Percentiles rank a stretch among this genome's conserved stretches.
Evolutionary conservation across 2,888 invertebrate species (phyloP).

Genomic region (Phyto melanocephala): DNA sequence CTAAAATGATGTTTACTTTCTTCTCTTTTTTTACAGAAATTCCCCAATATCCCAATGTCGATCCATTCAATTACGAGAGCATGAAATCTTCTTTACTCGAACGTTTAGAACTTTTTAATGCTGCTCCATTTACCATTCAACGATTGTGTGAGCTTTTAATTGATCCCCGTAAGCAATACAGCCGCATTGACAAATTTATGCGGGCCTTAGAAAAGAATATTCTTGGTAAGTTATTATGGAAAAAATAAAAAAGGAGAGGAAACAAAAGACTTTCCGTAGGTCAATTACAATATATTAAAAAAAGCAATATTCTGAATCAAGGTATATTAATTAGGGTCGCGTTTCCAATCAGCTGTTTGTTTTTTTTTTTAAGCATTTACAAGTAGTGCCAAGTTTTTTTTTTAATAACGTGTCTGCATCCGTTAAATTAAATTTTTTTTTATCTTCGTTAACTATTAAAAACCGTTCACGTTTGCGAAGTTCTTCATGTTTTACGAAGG

Average conservation of each 20-base stretch:
- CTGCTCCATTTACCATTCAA: conserved; percentile 97
- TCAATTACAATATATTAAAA: too few species aligned
- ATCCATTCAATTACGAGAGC: conserved; percentile 92
- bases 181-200: conserved; percentile 97
- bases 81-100: conserved; percentile 91
- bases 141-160: conserved; percentile 96
- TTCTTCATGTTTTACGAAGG: too few species aligned
- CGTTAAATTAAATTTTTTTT: too few species aligned
- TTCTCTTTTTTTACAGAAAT: conserved; percentile 81
- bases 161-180: conserved; percentile 95
- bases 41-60: conserved; percentile 93
- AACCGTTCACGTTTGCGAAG: too few species aligned
- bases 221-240: conserved; percentile 78
- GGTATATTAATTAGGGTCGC: too few species aligned
- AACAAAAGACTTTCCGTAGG: too few species aligned
- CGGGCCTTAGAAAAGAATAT: conserved; percentile 97
- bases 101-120: conserved; percentile 89
- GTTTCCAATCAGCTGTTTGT: too few species aligned
- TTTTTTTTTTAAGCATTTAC: too few species aligned
- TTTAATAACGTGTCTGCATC: too few species aligned
- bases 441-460: too few species aligned
- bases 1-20: background rate
- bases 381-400: too few species aligned
- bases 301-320: too few species aligned
- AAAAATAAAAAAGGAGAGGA: background rate